Evolutionary conservation across 2,797 vertebrate genomes (phyloP).

Genomic region (Cryptoblepharus egeriae): DNA sequence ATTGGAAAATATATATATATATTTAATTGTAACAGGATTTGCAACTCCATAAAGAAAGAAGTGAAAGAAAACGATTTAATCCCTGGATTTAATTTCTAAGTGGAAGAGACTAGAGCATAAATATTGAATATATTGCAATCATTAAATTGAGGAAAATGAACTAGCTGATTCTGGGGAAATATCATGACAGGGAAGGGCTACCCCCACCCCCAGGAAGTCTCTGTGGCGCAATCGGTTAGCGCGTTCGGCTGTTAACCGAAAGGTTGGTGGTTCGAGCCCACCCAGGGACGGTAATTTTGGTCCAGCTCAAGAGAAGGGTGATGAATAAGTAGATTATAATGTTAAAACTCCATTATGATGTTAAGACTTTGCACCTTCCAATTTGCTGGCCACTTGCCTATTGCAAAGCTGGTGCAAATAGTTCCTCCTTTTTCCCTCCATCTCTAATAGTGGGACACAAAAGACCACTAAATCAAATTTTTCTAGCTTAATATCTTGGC

Average conservation of each 20-base stretch:
- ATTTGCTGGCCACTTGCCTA: background rate
- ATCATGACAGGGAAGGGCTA: accelerated
- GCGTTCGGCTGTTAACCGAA: slow-evolving; percentile 69
- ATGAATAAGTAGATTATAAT: background rate
- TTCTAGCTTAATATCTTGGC: too few relatives aligned
- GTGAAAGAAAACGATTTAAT: background rate
- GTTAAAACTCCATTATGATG: too few relatives aligned
- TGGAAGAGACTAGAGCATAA: too few relatives aligned
- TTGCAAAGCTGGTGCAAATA: background rate
- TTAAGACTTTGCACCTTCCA: too few relatives aligned
- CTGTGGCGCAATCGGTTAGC: slow-evolving; percentile 71
- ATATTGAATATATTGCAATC: too few relatives aligned
- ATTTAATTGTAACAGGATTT: too few relatives aligned
- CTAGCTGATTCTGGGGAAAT: background rate
- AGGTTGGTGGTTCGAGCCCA: slow-evolving; percentile 70
- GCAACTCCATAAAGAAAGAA: background rate
- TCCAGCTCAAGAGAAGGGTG: too few relatives aligned
- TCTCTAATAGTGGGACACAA: background rate
- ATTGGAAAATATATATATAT: too few relatives aligned
- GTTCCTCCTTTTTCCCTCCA: background rate
- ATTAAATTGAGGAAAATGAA: too few relatives aligned
- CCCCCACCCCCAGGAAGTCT: slow-evolving; percentile 9
- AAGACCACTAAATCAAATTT: too few relatives aligned
- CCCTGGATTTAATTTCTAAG: background rate
- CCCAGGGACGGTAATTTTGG: slow-evolving; percentile 45